Evolutionary conservation across 2,797 vertebrate species (phyloP).

Genomic region (Spheniscus humboldti): DNA sequence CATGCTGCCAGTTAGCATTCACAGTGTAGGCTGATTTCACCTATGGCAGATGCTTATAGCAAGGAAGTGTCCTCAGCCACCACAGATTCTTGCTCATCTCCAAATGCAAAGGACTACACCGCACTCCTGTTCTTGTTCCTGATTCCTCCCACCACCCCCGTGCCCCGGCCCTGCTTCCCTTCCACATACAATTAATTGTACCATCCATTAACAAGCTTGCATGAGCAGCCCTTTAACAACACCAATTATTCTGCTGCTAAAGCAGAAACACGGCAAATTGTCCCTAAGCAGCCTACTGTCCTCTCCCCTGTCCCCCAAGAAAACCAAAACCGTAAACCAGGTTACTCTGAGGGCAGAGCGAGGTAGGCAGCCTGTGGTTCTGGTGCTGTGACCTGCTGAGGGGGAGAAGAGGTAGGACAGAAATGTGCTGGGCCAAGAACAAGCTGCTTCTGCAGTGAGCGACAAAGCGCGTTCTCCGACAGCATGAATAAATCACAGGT

Average conservation of each 20-base stretch:
- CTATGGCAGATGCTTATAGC: background rate
- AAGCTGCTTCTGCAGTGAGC: background rate
- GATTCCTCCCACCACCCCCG: background rate
- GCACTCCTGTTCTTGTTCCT: background rate
- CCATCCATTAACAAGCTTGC: background rate
- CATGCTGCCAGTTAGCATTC: background rate
- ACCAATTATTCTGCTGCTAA: background rate
- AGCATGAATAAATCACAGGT: too few species aligned
- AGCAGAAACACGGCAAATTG: background rate
- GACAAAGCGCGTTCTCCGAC: rapidly evolving
- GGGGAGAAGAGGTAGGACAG: background rate
- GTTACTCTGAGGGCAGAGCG: background rate
- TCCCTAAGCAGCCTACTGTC: background rate
- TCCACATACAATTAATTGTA: background rate
- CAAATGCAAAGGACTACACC: background rate
- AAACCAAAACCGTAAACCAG: background rate
- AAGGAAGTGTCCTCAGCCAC: background rate
- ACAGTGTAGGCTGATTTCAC: background rate
- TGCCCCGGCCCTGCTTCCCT: background rate
- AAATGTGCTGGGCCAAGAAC: background rate
- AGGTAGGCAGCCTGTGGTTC: background rate
- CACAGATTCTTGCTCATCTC: background rate
- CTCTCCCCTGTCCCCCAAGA: background rate
- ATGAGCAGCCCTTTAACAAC: background rate
- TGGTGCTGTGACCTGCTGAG: background rate